Conservation (phyloP, 2,888 invertebrate species). For the Idaea aversata region DNA sequence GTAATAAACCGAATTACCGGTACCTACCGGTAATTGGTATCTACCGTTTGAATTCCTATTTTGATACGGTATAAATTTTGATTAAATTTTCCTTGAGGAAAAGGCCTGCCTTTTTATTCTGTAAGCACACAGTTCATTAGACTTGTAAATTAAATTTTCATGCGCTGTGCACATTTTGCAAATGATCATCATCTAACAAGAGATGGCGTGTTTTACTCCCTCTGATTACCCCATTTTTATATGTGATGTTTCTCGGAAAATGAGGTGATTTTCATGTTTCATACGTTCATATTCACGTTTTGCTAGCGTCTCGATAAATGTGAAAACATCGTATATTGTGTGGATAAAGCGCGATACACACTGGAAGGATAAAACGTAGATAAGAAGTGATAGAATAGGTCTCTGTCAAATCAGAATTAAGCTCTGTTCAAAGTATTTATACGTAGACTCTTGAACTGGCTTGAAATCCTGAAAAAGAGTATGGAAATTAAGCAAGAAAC, state of each 20-base stretch:
- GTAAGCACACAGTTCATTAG: neutral
- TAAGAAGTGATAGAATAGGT: neutral
- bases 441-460: too few species aligned
- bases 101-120: neutral
- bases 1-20: too few species aligned
- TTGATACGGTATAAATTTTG: neutral
- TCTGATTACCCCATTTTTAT: neutral
- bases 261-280: neutral
- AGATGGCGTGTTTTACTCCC: neutral
- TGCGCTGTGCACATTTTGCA: neutral
- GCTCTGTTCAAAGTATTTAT: too few species aligned
- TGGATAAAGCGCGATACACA: neutral
- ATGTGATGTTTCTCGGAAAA: neutral
- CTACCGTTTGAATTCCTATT: too few species aligned
- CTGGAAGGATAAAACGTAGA: neutral
- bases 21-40: too few species aligned
- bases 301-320: neutral
- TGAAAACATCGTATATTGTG: neutral
- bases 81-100: neutral
- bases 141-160: neutral
- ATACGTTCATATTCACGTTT: neutral
- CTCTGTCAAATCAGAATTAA: neutral
- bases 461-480: too few species aligned
- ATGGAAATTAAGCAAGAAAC: too few species aligned
- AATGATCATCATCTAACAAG: neutral